phyloP scores from a whole-genome alignment of 2,113 vertebrate genomes.

The Apaloderma vittatum region DNA sequence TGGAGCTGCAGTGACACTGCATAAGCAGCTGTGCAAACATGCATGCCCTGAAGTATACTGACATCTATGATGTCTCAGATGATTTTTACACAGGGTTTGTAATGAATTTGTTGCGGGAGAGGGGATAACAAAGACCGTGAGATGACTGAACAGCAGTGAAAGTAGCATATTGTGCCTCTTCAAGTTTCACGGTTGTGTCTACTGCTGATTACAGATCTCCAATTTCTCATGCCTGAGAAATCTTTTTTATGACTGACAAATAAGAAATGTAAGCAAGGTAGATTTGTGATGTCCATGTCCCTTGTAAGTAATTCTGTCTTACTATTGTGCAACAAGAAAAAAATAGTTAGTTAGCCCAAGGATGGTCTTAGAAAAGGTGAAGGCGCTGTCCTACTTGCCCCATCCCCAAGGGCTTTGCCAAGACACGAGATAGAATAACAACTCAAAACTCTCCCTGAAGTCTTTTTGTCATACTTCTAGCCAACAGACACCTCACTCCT shows the following conservation, averaged over 20 bases:
- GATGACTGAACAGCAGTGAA: neutral
- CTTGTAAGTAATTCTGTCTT: neutral
- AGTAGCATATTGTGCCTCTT: neutral
- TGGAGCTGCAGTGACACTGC: neutral
- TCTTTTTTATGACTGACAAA: neutral
- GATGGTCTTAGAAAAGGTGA: neutral
- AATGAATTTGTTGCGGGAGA: neutral
- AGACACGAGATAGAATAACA: fast-evolving
- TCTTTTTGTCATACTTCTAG: neutral
- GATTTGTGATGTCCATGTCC: neutral
- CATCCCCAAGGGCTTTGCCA: neutral
- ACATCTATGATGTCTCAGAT: neutral
- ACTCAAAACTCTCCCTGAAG: neutral
- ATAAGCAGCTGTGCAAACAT: neutral
- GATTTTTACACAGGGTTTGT: neutral
- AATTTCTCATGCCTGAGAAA: neutral
- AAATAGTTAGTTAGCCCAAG: neutral
- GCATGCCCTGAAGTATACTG: neutral
- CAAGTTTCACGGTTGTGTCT: neutral
- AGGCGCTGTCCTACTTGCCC: neutral
- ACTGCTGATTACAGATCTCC: neutral
- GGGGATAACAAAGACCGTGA: neutral
- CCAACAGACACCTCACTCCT: neutral
- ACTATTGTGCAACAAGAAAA: neutral
- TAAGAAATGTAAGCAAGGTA: neutral